Percentiles rank a stretch among this genome's conserved stretches.
Conservation (phyloP, 2,797 vertebrate species). For the Notolabrus celidotus region DNA sequence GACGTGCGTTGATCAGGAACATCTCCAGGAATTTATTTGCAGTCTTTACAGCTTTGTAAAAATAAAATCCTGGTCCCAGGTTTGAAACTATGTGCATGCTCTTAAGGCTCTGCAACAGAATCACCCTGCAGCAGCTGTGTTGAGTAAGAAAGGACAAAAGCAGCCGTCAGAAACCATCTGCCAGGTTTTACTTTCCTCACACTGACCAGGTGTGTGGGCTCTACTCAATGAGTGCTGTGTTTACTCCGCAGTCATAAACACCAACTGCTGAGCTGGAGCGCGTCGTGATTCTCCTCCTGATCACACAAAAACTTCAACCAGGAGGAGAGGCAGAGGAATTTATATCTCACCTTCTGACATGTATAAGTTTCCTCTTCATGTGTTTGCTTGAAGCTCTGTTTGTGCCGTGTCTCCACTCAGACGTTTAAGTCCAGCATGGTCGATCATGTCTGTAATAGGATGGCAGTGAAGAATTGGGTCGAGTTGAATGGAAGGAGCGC, state of each 20-base stretch:
- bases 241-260: slow-evolving; percentile 47
- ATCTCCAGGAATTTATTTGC: neutral
- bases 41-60: too few relatives aligned
- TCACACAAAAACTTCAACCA: neutral
- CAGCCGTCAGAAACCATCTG: slow-evolving; percentile 43
- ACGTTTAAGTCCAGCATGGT: slow-evolving; percentile 21
- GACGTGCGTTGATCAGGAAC: too few relatives aligned
- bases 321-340: neutral
- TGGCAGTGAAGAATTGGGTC: slow-evolving; percentile 1
- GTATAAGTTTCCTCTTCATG: neutral
- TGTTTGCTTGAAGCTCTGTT: slow-evolving; percentile 16
- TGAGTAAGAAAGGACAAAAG: neutral
- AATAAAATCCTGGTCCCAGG: neutral
- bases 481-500: neutral
- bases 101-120: neutral
- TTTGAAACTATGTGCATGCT: neutral
- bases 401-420: neutral
- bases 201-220: slow-evolving; percentile 41
- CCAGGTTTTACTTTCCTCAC: slow-evolving; percentile 17
- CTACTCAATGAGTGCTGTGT: slow-evolving; percentile 31
- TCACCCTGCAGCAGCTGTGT: slow-evolving; percentile 1
- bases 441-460: slow-evolving; percentile 22
- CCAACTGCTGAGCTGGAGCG: slow-evolving; percentile 23
- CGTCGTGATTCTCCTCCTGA: neutral
- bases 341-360: neutral